These are phyloP conservation scores for Pangasianodon hypophthalmus DNA, from an alignment of 2,113 vertebrate species.

Conservation along the genomic window DNA sequence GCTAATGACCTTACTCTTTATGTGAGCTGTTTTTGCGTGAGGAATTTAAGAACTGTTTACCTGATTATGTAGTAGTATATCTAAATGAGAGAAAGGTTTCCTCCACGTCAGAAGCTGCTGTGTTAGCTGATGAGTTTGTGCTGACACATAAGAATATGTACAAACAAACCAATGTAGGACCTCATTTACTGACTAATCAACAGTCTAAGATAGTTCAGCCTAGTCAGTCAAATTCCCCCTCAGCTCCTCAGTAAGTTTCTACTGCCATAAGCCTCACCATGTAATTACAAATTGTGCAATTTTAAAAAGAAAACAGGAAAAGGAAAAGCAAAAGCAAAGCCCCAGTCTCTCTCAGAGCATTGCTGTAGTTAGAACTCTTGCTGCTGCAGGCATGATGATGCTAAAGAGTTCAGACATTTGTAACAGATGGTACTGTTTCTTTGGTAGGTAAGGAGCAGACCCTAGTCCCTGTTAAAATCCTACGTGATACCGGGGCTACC, in stretches of 20 bases:
- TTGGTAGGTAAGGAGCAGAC: neutral
- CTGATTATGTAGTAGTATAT: neutral
- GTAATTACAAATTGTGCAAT: neutral
- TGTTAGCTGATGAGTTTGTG: neutral
- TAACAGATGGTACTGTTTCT: neutral
- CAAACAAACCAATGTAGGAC: neutral
- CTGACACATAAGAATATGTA: neutral
- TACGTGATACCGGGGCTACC: neutral
- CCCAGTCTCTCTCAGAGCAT: neutral
- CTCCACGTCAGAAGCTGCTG: neutral
- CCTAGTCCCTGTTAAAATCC: neutral
- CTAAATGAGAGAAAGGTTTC: neutral
- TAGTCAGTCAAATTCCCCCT: neutral
- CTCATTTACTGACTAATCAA: neutral
- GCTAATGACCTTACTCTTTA: neutral
- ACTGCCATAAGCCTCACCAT: neutral
- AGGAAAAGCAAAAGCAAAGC: neutral
- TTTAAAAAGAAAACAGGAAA: neutral
- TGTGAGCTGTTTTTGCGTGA: neutral
- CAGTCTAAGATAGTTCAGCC: neutral
- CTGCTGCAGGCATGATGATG: neutral
- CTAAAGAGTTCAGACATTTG: neutral
- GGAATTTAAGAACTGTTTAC: conserved; percentile 21
- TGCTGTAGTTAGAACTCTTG: neutral
- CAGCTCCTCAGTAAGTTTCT: neutral